Conservation (phyloP, 2,113 vertebrate species). For the Tinamus guttatus region DNA sequence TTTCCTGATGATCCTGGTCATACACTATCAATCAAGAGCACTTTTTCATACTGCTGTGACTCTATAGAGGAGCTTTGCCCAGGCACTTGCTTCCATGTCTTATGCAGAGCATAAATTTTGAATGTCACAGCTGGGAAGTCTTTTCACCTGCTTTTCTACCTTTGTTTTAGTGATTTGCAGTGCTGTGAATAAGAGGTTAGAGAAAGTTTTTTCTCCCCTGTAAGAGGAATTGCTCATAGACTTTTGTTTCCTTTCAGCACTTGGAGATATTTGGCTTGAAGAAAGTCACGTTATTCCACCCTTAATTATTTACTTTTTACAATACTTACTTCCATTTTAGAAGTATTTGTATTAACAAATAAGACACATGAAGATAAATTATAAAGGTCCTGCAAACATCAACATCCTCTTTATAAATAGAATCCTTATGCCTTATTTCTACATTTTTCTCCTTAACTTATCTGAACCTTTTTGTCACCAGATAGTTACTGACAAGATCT, state of each 20-base stretch:
- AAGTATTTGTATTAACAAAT: not conserved
- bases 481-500: too few species aligned
- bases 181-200: too few species aligned
- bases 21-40: accelerated
- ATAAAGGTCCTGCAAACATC: not conserved
- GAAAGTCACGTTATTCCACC: not conserved
- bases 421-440: not conserved
- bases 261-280: not conserved
- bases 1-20: accelerated
- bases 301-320: not conserved
- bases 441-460: too few species aligned
- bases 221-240: not conserved
- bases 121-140: not conserved
- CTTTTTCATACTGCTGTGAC: not conserved
- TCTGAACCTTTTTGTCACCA: not conserved
- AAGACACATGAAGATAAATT: not conserved
- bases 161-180: too few species aligned
- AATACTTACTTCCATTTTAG: too few species aligned
- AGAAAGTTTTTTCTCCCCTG: not conserved
- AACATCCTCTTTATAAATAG: not conserved
- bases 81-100: not conserved
- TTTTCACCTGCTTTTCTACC: not conserved
- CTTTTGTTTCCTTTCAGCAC: not conserved
- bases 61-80: not conserved
- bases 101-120: accelerated